Conservation (phyloP, 2,888 invertebrate genomes). For the Craniophora ligustri region DNA sequence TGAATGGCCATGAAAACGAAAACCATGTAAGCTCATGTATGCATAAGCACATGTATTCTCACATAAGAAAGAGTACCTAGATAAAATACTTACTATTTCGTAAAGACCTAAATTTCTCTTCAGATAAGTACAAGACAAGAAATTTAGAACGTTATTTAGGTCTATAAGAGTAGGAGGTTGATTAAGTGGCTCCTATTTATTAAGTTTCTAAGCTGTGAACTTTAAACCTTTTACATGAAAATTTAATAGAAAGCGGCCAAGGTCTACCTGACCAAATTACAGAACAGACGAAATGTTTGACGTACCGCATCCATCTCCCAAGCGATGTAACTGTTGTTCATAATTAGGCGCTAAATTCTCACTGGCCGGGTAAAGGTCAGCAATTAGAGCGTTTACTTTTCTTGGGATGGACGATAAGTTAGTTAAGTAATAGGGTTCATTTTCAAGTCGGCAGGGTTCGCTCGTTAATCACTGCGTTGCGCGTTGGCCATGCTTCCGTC, state of each 20-base stretch:
- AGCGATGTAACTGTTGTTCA: constrained; percentile 42
- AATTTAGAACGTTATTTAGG: neutral
- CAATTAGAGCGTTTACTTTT: constrained; percentile 73
- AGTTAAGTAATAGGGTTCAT: constrained; percentile 83
- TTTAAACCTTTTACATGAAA: constrained; percentile 23
- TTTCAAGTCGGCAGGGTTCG: constrained; percentile 76
- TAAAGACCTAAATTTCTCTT: too few relatives aligned
- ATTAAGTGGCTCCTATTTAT: constrained; percentile 9
- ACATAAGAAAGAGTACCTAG: too few relatives aligned
- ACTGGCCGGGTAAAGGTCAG: constrained; percentile 64
- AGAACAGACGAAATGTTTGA: constrained; percentile 49
- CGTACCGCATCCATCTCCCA: constrained; percentile 45
- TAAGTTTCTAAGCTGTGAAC: constrained; percentile 22
- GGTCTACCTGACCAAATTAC: constrained; percentile 42
- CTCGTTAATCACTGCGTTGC: constrained; percentile 80
- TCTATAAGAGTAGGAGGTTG: too few relatives aligned
- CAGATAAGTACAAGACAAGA: too few relatives aligned
- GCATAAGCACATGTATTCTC: too few relatives aligned
- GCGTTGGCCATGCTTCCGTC: constrained; percentile 73
- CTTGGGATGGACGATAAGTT: constrained; percentile 72
- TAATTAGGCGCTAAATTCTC: constrained; percentile 54
- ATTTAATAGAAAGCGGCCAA: constrained; percentile 32
- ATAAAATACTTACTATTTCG: too few relatives aligned
- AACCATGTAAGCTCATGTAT: too few relatives aligned
- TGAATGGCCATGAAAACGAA: constrained; percentile 4